These are phyloP conservation scores for Geopemphigus sp. DNA, from an alignment of 1,140 invertebrate genomes.

Conservation along the genomic window DNA sequence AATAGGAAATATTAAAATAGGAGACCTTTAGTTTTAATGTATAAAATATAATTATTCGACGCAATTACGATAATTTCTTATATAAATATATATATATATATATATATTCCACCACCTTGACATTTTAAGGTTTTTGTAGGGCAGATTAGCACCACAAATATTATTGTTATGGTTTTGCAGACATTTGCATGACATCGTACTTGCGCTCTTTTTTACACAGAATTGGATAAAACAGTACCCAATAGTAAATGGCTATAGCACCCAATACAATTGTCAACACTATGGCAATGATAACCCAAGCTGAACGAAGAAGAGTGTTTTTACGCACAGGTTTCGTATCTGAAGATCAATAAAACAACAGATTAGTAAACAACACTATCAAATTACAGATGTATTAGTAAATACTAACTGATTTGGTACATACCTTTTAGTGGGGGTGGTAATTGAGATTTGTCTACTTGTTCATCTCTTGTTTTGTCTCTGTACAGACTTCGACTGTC, in stretches of 20 bases:
- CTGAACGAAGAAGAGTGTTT: constrained; percentile 54
- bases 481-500: background rate
- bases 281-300: constrained; percentile 62
- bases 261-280: constrained; percentile 60
- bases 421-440: constrained; percentile 12
- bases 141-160: background rate
- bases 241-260: constrained; percentile 62
- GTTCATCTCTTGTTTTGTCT: constrained; percentile 1
- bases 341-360: background rate
- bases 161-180: constrained; percentile 51
- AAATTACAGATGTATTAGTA: too few relatives aligned
- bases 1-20: constrained; percentile 10
- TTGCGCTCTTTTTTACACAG: constrained; percentile 62
- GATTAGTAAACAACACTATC: background rate
- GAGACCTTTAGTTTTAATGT: background rate
- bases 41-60: constrained; percentile 8
- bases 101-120: background rate
- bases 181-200: constrained; percentile 63
- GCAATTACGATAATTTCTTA: background rate
- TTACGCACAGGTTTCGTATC: background rate
- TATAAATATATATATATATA: constrained; percentile 3
- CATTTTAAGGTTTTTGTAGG: constrained; percentile 11
- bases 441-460: background rate
- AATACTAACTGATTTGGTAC: too few relatives aligned
- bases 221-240: constrained; percentile 63